Evolutionary conservation across 2,113 vertebrate species (phyloP).

Genomic region (Danio rerio): DNA sequence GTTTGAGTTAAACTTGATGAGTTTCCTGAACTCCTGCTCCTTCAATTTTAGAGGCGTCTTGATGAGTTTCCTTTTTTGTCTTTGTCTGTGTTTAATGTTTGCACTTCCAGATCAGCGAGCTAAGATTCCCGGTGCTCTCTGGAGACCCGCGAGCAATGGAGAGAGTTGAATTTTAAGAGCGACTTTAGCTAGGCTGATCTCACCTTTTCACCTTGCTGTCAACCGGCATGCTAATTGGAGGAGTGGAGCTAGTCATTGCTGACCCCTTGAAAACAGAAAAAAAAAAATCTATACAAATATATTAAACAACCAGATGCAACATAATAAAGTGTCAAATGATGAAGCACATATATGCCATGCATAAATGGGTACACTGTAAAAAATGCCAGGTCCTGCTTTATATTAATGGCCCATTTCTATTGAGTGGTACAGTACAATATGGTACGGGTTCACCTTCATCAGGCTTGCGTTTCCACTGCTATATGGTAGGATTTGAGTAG

Average conservation of each 20-base stretch:
- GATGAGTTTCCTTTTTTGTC: constrained; percentile 30
- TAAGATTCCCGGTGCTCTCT: constrained; percentile 4
- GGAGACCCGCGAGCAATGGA: background rate
- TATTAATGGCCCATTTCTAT: no score
- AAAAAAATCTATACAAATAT: no score
- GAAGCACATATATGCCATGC: background rate
- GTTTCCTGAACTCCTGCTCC: constrained; percentile 28
- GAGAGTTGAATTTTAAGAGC: constrained; percentile 18
- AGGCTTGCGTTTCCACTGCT: no score
- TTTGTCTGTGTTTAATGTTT: constrained; percentile 29
- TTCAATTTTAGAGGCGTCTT: constrained; percentile 18
- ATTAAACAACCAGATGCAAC: background rate
- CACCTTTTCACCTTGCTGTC: constrained; percentile 44
- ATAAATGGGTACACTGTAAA: no score
- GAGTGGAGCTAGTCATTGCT: constrained; percentile 25
- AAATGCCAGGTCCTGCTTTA: no score
- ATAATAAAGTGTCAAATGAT: constrained; percentile 16
- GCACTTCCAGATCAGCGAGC: background rate
- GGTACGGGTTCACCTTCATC: no score
- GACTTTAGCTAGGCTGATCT: background rate
- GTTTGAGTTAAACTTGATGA: constrained; percentile 34
- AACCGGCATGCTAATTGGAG: constrained; percentile 28
- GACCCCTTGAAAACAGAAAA: background rate
- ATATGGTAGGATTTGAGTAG: no score
- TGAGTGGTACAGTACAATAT: no score